Base-by-base conservation (phyloP, 2,888 invertebrate genomes). In the Smittia sp. region DNA sequence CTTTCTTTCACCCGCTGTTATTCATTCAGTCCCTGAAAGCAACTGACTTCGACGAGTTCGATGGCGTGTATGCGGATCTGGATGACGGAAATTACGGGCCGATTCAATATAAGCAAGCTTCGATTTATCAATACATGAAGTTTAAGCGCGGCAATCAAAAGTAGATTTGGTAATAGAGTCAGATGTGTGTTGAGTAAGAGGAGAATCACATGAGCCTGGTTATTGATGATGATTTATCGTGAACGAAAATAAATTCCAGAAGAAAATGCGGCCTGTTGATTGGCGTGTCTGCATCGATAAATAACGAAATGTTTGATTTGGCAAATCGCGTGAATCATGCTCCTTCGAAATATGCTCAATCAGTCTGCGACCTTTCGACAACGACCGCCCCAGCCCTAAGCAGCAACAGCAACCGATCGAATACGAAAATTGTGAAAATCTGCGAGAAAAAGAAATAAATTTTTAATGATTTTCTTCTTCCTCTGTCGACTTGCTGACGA, bases 71-170 rank as follows among this genome's bases (percentile, higher is more conserved):
- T 65, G 73, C 73, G 46, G 73, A 73, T 41, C 15, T 73, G 13
- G 73, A 73, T 13, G 73, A 73, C 11, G 73, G 46, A 1, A 73
- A 63, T 32, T 94, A 94, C 82, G 94, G 94, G 77, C 94, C 94
- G 66, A 94, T 94, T 81, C 92, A 94, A 84, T 94, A 94, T 84
- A 94, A 94, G 80, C 91, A 91, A 75, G 94, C 94, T 74, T 94
- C 93, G 41, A 87, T 93, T 78, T 89, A 91, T 83, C 63, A 65
- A 27, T 27, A 32, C 39, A 52, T 65, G 13, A 73, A 73, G 27
- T 73, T 65, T 32, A 73, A 73, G 62, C 58, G 20, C 15, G 38
- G 38, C 38, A 72, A 72, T 69, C 32, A 27, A n/a, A 69, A 69
- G 54, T 69, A 69, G 25, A 63, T 58, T 22, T 22, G 6, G 22